Percentiles rank a stretch among this genome's conserved stretches.
These are phyloP conservation scores for Cosmopolites sordidus DNA, from an alignment of 2,888 invertebrate genomes.

Conservation along the genomic window DNA sequence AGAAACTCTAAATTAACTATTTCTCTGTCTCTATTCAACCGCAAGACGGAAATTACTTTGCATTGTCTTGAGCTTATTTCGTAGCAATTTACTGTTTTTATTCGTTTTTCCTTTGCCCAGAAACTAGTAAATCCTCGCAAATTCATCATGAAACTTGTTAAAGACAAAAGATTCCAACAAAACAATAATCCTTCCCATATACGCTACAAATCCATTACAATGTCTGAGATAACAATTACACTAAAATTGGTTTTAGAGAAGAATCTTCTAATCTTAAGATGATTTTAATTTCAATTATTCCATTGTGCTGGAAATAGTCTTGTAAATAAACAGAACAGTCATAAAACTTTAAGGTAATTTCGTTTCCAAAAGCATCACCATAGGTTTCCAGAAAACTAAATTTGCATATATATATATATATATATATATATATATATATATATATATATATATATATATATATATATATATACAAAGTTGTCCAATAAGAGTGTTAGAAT, in stretches of 20 bases:
- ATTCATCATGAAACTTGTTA: conserved; percentile 26
- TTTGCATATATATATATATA: too few relatives aligned
- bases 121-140: conserved; percentile 24
- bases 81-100: conserved; percentile 21
- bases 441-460: too few relatives aligned
- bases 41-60: conserved; percentile 24
- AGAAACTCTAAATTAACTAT: conserved; percentile 17
- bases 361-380: too few relatives aligned
- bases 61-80: conserved; percentile 24
- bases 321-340: too few relatives aligned
- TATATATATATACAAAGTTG: too few relatives aligned
- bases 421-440: too few relatives aligned
- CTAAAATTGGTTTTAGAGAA: conserved; percentile 16
- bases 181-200: conserved; percentile 23
- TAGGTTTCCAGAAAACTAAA: too few relatives aligned
- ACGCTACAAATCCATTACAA: conserved; percentile 26
- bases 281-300: too few relatives aligned
- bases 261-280: conserved; percentile 1
- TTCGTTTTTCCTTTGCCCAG: conserved; percentile 14
- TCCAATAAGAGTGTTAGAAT: too few relatives aligned
- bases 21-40: conserved; percentile 8
- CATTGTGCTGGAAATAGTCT: too few relatives aligned
- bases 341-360: too few relatives aligned
- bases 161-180: conserved; percentile 23
- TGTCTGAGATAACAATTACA: conserved; percentile 23